Conservation (phyloP, 2,797 vertebrate species). For the Syngnathus acus region DNA sequence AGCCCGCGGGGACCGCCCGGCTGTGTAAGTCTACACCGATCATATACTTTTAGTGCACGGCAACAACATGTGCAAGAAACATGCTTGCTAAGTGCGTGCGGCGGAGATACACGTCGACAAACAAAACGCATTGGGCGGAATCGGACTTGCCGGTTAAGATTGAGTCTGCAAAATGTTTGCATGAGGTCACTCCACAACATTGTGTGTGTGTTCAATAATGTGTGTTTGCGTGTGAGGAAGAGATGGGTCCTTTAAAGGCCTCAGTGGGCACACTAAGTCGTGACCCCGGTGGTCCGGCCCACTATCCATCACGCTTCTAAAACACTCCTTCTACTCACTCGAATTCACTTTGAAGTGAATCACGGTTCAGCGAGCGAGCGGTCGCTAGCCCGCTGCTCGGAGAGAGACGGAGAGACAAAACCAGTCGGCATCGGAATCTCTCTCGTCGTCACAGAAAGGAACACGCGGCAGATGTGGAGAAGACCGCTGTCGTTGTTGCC, state of each 20-base stretch:
- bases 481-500: not conserved
- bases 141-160: constrained; percentile 8
- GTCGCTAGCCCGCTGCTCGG: constrained; percentile 54
- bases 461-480: constrained; percentile 1
- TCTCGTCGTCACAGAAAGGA: not conserved
- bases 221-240: not conserved
- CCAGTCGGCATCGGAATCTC: not conserved
- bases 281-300: not conserved
- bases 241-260: not conserved
- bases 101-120: constrained; percentile 21
- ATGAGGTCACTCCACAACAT: not conserved
- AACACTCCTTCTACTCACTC: constrained; percentile 53
- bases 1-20: constrained; percentile 34
- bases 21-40: constrained; percentile 37
- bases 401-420: not conserved
- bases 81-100: constrained; percentile 20
- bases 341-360: constrained; percentile 62
- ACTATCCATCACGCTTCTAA: not conserved
- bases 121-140: constrained; percentile 23
- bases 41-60: constrained; percentile 39
- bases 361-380: constrained; percentile 60
- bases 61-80: constrained; percentile 26
- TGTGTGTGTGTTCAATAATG: not conserved
- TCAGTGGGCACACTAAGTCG: not conserved
- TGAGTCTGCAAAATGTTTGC: not conserved